A percentile compares a stretch with the other conserved stretches of the same genome.
Conservation (phyloP, 2,888 invertebrate species). For the Willowsia nigromaculata region DNA sequence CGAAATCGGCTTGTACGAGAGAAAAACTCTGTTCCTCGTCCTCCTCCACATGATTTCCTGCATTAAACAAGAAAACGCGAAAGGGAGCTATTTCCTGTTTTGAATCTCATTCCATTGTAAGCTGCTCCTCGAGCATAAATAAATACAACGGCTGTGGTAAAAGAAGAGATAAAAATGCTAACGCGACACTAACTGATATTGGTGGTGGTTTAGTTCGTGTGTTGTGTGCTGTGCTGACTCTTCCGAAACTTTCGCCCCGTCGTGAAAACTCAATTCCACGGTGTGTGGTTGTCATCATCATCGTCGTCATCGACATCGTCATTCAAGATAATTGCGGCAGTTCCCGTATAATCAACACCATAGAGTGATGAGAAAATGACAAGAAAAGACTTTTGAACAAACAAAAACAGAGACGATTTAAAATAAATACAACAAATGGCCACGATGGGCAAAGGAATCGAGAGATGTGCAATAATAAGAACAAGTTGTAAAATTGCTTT, state of each 20-base stretch:
- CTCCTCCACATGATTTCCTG: conserved; percentile 35
- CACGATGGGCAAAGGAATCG: not conserved
- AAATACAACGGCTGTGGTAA: not conserved
- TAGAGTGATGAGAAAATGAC: not conserved
- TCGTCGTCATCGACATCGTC: not conserved
- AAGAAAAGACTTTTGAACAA: not conserved
- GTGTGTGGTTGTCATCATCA: not conserved
- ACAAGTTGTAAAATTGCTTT: not conserved
- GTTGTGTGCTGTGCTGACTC: not conserved
- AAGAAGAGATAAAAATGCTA: not conserved
- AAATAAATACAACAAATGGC: not conserved
- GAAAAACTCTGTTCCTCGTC: not conserved
- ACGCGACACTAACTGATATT: conserved; percentile 35
- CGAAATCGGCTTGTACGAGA: not conserved
- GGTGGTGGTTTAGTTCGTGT: not conserved
- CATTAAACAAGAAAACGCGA: conserved; percentile 6
- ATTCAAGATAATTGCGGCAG: not conserved
- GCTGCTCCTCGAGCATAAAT: not conserved
- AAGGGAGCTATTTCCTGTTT: conserved; percentile 34
- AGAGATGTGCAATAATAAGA: not conserved
- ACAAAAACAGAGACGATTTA: not conserved
- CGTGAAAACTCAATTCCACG: not conserved
- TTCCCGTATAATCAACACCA: not conserved
- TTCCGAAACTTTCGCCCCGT: conserved; percentile 7
- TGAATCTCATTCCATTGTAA: conserved; percentile 14